phyloP scores from a whole-genome alignment of 1,140 invertebrate genomes.

The Uloborus diversus region DNA sequence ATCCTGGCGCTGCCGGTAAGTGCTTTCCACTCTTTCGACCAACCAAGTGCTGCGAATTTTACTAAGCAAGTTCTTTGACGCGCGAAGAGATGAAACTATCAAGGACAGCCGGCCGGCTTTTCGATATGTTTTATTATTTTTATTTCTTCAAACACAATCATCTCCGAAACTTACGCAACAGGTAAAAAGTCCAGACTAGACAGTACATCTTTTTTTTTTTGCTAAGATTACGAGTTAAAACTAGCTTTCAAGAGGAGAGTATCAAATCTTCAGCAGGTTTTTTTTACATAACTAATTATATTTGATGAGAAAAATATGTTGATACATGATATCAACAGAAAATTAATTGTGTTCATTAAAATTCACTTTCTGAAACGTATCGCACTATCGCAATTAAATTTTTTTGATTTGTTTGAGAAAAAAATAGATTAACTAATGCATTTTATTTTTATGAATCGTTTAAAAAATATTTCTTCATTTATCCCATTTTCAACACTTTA shows the following conservation, averaged over 20 bases:
- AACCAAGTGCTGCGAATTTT: background rate
- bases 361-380: background rate
- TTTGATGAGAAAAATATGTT: background rate
- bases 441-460: no score
- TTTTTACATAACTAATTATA: background rate
- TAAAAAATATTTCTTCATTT: no score
- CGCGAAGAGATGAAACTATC: no score
- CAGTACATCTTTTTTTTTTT: background rate
- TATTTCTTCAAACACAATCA: background rate
- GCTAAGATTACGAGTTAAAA: no score
- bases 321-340: background rate
- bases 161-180: background rate
- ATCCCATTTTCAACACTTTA: no score
- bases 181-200: background rate
- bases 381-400: no score
- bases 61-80: background rate
- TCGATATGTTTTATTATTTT: background rate
- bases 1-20: background rate
- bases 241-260: no score
- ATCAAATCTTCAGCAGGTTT: background rate
- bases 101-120: slow-evolving; percentile 11
- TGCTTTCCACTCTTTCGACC: background rate
- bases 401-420: no score
- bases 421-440: no score
- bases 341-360: background rate